phyloP scores from a whole-genome alignment of 2,888 invertebrate species.

The Agriopis marginaria region DNA sequence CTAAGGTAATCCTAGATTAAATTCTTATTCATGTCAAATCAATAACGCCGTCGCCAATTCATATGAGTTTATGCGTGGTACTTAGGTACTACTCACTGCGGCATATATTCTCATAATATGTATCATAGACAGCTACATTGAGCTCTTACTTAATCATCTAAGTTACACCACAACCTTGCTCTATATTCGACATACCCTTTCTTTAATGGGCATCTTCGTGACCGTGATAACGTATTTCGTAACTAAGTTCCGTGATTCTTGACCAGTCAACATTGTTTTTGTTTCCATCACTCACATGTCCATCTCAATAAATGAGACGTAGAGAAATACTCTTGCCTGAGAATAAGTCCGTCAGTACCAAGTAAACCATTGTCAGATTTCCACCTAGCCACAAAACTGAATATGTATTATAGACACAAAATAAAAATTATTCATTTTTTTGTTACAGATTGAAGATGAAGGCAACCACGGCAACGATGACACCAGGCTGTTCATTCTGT shows the following conservation, averaged over 20 bases:
- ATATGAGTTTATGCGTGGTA: neutral
- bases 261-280: neutral
- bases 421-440: conserved; percentile 26
- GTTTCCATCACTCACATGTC: neutral
- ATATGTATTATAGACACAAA: neutral
- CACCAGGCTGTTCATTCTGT: conserved; percentile 97
- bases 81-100: neutral
- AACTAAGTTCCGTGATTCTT: too few species aligned
- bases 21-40: neutral
- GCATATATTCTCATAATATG: neutral
- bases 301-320: neutral
- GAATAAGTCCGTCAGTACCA: too few species aligned
- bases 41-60: neutral
- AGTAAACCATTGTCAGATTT: too few species aligned
- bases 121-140: neutral
- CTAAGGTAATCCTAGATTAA: conserved; percentile 4
- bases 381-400: too few species aligned
- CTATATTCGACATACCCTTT: neutral
- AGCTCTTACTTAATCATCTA: neutral
- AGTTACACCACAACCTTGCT: neutral
- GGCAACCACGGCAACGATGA: conserved; percentile 99
- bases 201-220: neutral
- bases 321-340: too few species aligned
- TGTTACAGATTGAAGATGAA: conserved; percentile 98
- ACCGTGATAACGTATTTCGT: too few species aligned